Percentiles rank a stretch among this genome's conserved stretches.
Evolutionary conservation across 2,113 vertebrate genomes (phyloP).

Genomic region (Oreochromis niloticus): DNA sequence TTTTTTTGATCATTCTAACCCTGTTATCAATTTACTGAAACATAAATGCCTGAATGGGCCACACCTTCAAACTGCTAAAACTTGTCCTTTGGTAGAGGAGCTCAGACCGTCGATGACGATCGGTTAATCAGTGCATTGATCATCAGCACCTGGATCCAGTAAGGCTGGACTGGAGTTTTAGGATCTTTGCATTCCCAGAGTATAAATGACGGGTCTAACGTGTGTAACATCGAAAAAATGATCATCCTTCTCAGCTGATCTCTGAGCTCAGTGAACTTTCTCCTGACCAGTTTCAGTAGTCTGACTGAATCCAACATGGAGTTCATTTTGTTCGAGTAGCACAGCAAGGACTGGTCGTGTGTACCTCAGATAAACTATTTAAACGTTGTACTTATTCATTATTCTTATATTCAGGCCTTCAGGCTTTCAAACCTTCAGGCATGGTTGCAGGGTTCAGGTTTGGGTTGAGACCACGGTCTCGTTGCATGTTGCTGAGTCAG

Average conservation of each 20-base stretch:
- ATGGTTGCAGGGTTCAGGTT: not conserved
- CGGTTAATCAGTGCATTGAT: not conserved
- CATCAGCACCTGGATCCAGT: not conserved
- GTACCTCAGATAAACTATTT: not conserved
- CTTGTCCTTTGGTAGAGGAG: not conserved
- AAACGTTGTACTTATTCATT: not conserved
- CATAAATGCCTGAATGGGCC: not conserved
- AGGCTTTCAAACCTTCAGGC: not conserved
- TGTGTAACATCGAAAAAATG: not conserved
- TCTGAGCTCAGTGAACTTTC: not conserved
- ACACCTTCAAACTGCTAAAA: not conserved
- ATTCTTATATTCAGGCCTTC: not conserved
- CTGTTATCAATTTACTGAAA: not conserved
- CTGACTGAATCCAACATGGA: not conserved
- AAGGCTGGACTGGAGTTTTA: not conserved
- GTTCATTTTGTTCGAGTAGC: not conserved
- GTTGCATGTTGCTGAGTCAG: not conserved
- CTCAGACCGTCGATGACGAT: not conserved
- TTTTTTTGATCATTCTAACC: not conserved
- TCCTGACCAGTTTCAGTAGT: not conserved
- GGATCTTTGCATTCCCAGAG: not conserved
- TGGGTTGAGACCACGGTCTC: not conserved
- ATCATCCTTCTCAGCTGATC: not conserved
- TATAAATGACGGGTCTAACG: accelerated
- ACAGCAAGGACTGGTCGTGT: not conserved